A percentile compares a stretch with the other conserved stretches of the same genome.
These are phyloP conservation scores for Tenthredo mesomela DNA, from an alignment of 2,888 invertebrate genomes.

Conservation along the genomic window DNA sequence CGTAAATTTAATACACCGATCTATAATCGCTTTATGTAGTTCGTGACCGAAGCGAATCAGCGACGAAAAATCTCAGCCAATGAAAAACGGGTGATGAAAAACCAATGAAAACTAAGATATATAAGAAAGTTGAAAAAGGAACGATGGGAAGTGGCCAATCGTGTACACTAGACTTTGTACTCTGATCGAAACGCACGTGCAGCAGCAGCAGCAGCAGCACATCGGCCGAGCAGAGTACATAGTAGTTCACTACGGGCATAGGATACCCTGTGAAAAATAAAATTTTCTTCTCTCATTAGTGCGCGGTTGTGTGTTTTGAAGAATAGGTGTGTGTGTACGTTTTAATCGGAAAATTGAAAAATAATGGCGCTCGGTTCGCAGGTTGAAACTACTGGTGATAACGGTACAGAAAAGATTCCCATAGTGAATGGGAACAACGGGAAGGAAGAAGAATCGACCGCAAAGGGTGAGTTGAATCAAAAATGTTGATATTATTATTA, in stretches of 20 bases:
- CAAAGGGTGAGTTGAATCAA: slow-evolving; percentile 62
- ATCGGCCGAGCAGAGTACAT: slow-evolving; percentile 33
- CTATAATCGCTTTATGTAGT: background rate
- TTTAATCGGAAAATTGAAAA: slow-evolving; percentile 44
- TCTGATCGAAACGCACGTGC: slow-evolving; percentile 71
- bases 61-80: background rate
- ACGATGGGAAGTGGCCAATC: slow-evolving; percentile 50
- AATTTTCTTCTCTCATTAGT: slow-evolving; percentile 7
- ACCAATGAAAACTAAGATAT: background rate
- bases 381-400: slow-evolving; percentile 74
- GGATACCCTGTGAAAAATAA: background rate
- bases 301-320: slow-evolving; percentile 20
- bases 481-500: slow-evolving; percentile 18
- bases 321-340: slow-evolving; percentile 32
- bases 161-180: slow-evolving; percentile 64
- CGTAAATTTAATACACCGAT: background rate
- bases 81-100: background rate
- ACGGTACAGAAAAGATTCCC: slow-evolving; percentile 71
- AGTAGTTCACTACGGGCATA: slow-evolving; percentile 9
- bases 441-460: slow-evolving; percentile 61
- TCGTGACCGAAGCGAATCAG: background rate
- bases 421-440: slow-evolving; percentile 69
- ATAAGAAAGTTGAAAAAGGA: background rate
- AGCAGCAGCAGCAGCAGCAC: no score
- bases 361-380: slow-evolving; percentile 77